Conservation (phyloP, 2,888 invertebrate species). For the Hemaris fuciformis region DNA sequence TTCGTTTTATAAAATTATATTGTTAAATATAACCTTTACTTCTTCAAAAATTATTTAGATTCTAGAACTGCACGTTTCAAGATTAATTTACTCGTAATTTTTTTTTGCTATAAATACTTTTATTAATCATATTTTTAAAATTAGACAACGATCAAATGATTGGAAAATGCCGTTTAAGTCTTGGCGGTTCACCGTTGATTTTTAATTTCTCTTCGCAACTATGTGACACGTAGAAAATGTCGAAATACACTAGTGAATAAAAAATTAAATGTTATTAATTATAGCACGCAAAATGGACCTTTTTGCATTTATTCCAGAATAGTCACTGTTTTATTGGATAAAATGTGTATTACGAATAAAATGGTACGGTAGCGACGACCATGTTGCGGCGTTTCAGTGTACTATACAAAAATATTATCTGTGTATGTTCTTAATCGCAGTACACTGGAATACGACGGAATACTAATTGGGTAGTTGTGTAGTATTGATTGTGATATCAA, state of each 20-base stretch:
- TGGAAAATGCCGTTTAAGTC: background rate
- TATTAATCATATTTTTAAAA: no score
- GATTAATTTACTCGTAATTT: no score
- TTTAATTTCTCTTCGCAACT: slow-evolving; percentile 7
- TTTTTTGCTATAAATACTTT: no score
- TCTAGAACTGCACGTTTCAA: no score
- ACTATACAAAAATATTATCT: slow-evolving; percentile 56
- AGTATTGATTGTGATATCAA: slow-evolving; percentile 82
- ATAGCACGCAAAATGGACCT: slow-evolving; percentile 60
- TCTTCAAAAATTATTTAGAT: no score
- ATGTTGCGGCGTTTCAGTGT: slow-evolving; percentile 45
- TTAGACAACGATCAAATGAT: background rate
- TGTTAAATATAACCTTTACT: no score
- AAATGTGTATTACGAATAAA: slow-evolving; percentile 38
- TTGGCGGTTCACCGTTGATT: slow-evolving; percentile 4
- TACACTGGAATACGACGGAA: slow-evolving; percentile 70
- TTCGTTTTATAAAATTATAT: background rate
- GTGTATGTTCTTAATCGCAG: slow-evolving; percentile 64
- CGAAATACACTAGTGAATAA: slow-evolving; percentile 45
- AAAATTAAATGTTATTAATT: slow-evolving; percentile 44
- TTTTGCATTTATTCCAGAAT: slow-evolving; percentile 60
- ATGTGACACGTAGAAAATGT: slow-evolving; percentile 36
- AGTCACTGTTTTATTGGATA: slow-evolving; percentile 53
- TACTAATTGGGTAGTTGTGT: slow-evolving; percentile 74
- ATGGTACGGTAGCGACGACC: slow-evolving; percentile 41